A percentile compares a stretch with the other conserved stretches of the same genome.
Evolutionary conservation across 2,113 vertebrate genomes (phyloP).

Genomic region (Seriola aureovittata): DNA sequence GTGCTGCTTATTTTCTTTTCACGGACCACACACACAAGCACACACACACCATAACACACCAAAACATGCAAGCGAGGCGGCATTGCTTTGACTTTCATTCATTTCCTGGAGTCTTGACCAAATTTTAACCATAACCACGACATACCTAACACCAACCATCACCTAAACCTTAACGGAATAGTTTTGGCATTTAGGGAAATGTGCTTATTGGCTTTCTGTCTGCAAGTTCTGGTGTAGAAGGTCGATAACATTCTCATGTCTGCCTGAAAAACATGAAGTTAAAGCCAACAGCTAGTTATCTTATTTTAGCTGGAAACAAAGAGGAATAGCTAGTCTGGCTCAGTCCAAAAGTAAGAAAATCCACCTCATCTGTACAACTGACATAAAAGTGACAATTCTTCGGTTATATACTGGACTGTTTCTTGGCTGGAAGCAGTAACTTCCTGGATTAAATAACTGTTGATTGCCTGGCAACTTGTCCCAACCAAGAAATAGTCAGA

Average conservation of each 20-base stretch:
- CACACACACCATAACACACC: constrained; percentile 43
- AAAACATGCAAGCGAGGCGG: constrained; percentile 46
- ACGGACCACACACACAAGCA: constrained; percentile 74
- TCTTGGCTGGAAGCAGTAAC: neutral
- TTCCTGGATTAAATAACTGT: neutral
- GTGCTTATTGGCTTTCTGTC: neutral
- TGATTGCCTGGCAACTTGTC: neutral
- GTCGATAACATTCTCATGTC: neutral
- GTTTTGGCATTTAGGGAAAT: neutral
- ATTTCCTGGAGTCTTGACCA: constrained; percentile 56
- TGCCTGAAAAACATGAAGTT: neutral
- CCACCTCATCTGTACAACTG: neutral
- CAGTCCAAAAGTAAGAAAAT: neutral
- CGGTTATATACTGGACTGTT: neutral
- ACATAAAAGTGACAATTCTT: too few species aligned
- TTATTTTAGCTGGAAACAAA: neutral
- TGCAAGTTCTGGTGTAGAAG: neutral
- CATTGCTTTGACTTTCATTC: constrained; percentile 54
- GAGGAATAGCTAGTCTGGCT: neutral
- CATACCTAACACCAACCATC: neutral
- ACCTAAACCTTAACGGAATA: neutral
- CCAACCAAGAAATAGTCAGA: neutral
- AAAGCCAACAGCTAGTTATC: neutral
- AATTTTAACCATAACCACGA: constrained; percentile 39
- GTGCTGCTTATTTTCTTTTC: constrained; percentile 80